These are phyloP conservation scores for Lasiurus borealis DNA, from an alignment of 2,113 vertebrate genomes.

Conservation along the genomic window DNA sequence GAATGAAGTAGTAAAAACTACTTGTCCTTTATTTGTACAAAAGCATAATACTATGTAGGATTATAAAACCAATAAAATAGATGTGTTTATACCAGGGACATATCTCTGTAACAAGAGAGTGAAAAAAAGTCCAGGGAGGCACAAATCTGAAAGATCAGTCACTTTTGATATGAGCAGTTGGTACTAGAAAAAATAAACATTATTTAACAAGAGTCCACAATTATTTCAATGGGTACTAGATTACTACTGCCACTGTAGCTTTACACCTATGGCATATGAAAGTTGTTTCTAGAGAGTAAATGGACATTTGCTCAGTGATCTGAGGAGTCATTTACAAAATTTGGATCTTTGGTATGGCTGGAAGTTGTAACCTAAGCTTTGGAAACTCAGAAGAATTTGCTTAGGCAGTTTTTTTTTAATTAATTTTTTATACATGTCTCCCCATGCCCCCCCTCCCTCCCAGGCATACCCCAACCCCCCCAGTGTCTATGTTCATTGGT, in stretches of 20 bases:
- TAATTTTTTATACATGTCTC: no score
- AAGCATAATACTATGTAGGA: neutral
- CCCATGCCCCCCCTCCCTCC: no score
- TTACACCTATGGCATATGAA: conserved; percentile 43
- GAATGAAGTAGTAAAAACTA: neutral
- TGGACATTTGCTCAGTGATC: neutral
- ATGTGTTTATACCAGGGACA: neutral
- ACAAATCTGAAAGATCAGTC: neutral
- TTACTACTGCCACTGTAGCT: neutral
- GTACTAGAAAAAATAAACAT: conserved; percentile 21
- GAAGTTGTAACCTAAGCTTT: neutral
- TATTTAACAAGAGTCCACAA: conserved; percentile 10
- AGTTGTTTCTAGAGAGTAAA: neutral
- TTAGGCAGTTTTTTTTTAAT: no score
- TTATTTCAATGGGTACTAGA: conserved; percentile 27
- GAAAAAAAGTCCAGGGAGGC: neutral
- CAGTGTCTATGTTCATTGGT: no score
- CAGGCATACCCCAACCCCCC: no score
- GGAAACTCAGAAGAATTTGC: conserved; percentile 15
- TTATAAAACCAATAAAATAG: conserved; percentile 30
- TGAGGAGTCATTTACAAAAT: neutral
- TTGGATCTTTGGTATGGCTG: neutral
- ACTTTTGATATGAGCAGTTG: conserved; percentile 9
- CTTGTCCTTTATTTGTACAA: neutral
- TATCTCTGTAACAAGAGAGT: neutral